Base-by-base conservation (phyloP, 2,888 invertebrate species). In the Lampropteryx suffumata region DNA sequence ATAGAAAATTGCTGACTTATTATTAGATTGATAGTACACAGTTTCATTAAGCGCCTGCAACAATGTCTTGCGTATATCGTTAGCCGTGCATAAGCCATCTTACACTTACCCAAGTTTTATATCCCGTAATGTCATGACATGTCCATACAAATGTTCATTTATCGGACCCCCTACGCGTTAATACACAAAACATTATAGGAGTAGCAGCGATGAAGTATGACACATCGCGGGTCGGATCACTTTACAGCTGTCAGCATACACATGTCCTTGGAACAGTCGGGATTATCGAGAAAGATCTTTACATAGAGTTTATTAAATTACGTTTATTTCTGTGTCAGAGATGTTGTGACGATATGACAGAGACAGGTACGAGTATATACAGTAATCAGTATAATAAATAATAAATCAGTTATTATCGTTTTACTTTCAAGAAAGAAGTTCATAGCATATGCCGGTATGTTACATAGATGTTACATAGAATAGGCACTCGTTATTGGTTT, bases 331-430 rank as follows among this genome's bases (percentile, higher is more conserved):
- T 48, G 40, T 12, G 0, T 46, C 39, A 39, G 32, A 2, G n/a
- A 28, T 41, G 47, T 48, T 40, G 12, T 33, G 3, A 40, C n/a
- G 5, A 30, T 24, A 10, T 21, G 4, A 48, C 41, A 41, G 58
- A 58, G 29, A 52, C 32, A 43, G 47, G 10, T n/a, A n/a, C n/a
- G n/a, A n/a, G n/a, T 33, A 42, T 29, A 40, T 46, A 50, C 41
- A 45, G 33, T 51, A 48, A 14, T 53, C 37, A 51, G n/a, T n/a
- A n/a, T n/a, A n/a, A n/a, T n/a, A n/a, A n/a, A n/a, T n/a, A 57
- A 12, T 44, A 49, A 7, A 50, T 53, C 14, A 57, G 57, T 37
- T 50, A 49, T 13, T 32, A 51, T 24, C 39, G 27, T 33, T 14
- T 51, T 13, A 28, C 40, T 35, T 11, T 21, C 33, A 46, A 43